Conservation (phyloP, 2,113 vertebrate species). For the Motacilla tschutschensis region DNA sequence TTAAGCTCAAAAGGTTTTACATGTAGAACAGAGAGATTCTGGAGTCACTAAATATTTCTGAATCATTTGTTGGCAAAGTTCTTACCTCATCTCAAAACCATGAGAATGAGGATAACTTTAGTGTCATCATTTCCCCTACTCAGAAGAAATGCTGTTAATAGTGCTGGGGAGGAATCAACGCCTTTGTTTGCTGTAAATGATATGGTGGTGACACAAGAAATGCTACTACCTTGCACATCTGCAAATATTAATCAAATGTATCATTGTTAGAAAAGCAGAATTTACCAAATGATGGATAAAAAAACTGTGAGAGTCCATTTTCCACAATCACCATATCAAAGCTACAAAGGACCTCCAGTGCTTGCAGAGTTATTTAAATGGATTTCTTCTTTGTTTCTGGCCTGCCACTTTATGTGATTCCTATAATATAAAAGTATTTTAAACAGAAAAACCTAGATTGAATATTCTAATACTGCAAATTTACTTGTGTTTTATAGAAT, state of each 20-base stretch:
- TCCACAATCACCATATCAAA: background rate
- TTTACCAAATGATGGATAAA: background rate
- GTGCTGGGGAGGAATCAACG: background rate
- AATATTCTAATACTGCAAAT: background rate
- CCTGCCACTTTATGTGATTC: background rate
- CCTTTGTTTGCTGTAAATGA: background rate
- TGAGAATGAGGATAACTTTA: background rate
- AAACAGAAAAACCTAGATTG: background rate
- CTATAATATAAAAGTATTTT: background rate
- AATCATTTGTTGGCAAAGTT: background rate
- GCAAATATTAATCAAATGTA: background rate
- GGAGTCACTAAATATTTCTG: background rate
- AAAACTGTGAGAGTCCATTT: background rate
- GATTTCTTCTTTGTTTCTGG: slow-evolving; percentile 18
- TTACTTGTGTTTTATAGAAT: slow-evolving; percentile 21
- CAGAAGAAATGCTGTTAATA: background rate
- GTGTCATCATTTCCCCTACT: fast-evolving
- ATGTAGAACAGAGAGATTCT: background rate
- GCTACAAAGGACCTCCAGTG: background rate
- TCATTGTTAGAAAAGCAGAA: background rate
- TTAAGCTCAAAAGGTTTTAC: background rate
- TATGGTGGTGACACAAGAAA: background rate
- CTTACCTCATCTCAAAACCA: background rate
- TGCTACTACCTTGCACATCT: background rate
- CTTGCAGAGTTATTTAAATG: background rate